Percentiles rank a stretch among this genome's conserved stretches.
Conservation (phyloP, 2,888 invertebrate genomes). For the Aleiodes alternator region DNA sequence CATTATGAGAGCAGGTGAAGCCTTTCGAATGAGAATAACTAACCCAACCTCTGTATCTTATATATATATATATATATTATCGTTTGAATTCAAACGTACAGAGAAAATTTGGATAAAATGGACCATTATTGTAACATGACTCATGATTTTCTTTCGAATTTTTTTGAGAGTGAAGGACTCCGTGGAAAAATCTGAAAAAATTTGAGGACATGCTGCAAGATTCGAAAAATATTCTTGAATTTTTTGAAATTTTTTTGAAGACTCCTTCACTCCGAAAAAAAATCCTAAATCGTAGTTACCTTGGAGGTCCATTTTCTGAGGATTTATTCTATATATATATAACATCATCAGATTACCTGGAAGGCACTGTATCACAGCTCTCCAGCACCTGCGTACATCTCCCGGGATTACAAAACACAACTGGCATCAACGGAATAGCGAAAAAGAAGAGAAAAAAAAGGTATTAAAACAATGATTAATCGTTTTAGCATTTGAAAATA, state of each 20-base stretch:
- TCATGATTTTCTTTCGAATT: too few relatives aligned
- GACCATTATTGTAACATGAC: too few relatives aligned
- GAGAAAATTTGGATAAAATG: too few relatives aligned
- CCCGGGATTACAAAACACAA: background rate
- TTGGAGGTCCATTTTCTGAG: too few relatives aligned
- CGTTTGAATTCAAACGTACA: background rate
- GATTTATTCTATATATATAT: background rate
- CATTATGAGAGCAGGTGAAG: constrained; percentile 23
- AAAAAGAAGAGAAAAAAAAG: background rate
- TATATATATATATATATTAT: constrained; percentile 10
- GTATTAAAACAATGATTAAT: constrained; percentile 10
- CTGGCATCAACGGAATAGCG: background rate
- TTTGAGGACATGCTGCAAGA: too few relatives aligned
- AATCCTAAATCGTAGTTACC: too few relatives aligned
- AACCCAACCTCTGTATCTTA: constrained; percentile 19
- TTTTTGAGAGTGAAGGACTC: too few relatives aligned
- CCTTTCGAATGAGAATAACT: constrained; percentile 1
- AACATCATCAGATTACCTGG: constrained; percentile 9
- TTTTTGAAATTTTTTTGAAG: too few relatives aligned
- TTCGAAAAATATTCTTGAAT: too few relatives aligned
- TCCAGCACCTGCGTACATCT: constrained; percentile 9
- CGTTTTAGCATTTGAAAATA: background rate
- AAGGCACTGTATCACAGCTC: constrained; percentile 11
- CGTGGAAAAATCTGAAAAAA: too few relatives aligned
- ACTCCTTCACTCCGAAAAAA: too few relatives aligned